Conservation (phyloP, 2,888 invertebrate species). For the Dryomyza anilis region DNA sequence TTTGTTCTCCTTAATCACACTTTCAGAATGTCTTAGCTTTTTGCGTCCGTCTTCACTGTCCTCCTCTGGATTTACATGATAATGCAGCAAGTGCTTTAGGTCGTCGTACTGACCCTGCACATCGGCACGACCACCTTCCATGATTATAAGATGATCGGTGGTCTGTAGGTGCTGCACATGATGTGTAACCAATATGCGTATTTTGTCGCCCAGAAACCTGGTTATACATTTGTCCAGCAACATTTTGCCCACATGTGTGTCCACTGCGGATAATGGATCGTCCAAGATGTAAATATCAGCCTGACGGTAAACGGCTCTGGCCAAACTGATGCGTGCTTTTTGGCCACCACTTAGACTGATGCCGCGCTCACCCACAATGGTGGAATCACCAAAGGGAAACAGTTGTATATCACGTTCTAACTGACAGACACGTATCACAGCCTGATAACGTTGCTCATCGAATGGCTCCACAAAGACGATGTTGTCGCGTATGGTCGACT, state of each 20-base stretch:
- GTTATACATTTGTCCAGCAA: conserved; percentile 74
- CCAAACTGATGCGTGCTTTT: conserved; percentile 76
- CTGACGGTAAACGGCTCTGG: conserved; percentile 74
- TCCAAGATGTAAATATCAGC: conserved; percentile 78
- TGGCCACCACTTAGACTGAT: conserved; percentile 76
- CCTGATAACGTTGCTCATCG: conserved; percentile 64
- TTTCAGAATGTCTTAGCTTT: conserved; percentile 43
- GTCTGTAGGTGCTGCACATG: conserved; percentile 68
- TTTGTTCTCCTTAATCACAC: conserved; percentile 47
- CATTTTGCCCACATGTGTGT: conserved; percentile 75
- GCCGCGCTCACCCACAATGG: conserved; percentile 71
- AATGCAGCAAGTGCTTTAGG: conserved; percentile 65
- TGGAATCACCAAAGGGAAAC: conserved; percentile 64
- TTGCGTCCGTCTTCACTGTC: conserved; percentile 31
- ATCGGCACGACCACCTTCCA: conserved; percentile 61
- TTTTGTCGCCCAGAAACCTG: conserved; percentile 67
- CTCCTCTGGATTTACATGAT: conserved; percentile 49
- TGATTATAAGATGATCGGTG: conserved; percentile 64
- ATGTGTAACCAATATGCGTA: conserved; percentile 74
- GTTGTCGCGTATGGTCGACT: conserved; percentile 84
- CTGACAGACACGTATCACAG: conserved; percentile 67
- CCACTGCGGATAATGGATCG: conserved; percentile 80
- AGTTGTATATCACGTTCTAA: conserved; percentile 69
- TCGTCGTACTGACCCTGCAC: conserved; percentile 56
- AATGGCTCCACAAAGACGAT: conserved; percentile 81